Conservation (phyloP, 2,888 invertebrate species). For the Caenorhabditis wallacei region DNA sequence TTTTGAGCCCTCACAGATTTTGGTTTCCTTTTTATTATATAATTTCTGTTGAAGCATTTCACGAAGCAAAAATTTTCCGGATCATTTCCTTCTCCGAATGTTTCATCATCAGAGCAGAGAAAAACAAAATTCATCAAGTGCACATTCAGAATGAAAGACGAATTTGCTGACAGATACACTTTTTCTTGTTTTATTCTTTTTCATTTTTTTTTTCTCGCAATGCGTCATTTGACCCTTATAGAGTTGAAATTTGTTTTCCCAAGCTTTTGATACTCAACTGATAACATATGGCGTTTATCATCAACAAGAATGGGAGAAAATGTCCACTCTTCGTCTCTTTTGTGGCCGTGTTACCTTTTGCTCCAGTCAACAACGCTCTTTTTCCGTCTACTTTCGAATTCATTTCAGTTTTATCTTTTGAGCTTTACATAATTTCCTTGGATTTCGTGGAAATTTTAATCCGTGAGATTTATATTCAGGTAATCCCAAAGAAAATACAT, state of each 20-base stretch:
- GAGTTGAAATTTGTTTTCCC: not conserved
- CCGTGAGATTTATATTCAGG: not conserved
- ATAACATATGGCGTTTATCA: constrained; percentile 12
- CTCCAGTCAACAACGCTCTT: constrained; percentile 16
- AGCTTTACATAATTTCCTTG: no score
- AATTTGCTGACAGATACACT: constrained; percentile 24
- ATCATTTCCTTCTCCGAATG: not conserved
- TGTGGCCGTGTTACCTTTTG: constrained; percentile 35
- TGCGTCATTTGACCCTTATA: constrained; percentile 6
- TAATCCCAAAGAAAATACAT: not conserved
- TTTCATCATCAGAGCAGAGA: not conserved
- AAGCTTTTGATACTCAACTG: constrained; percentile 2
- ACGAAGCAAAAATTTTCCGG: not conserved
- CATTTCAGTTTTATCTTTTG: not conserved
- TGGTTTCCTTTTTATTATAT: not conserved
- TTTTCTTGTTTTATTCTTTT: not conserved
- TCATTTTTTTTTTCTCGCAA: not conserved
- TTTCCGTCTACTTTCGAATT: constrained; percentile 7
- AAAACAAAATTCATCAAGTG: constrained; percentile 35
- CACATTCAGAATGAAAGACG: constrained; percentile 14
- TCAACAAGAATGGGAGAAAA: constrained; percentile 10
- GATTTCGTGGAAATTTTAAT: no score
- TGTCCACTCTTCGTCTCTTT: constrained; percentile 8
- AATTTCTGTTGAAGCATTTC: not conserved
- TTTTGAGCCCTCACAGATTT: constrained; percentile 6